A percentile compares a stretch with the other conserved stretches of the same genome.
Conservation (phyloP, 2,113 vertebrate species). For the Chelonoidis abingdonii region DNA sequence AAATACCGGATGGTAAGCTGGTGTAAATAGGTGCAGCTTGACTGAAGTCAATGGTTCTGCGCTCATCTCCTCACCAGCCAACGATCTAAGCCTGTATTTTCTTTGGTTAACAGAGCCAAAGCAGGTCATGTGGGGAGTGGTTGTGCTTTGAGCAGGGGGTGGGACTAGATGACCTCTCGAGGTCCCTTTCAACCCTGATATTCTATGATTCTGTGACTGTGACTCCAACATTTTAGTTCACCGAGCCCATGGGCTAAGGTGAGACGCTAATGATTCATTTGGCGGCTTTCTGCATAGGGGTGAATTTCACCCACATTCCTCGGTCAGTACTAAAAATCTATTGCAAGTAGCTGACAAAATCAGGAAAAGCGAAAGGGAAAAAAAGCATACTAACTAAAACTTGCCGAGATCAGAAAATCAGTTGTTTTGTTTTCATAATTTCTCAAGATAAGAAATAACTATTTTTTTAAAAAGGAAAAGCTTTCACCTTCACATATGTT, state of each 20-base stretch:
- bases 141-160: no score
- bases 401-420: not conserved
- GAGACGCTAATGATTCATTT: accelerated
- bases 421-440: not conserved
- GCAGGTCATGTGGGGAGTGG: not conserved
- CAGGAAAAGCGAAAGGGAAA: not conserved
- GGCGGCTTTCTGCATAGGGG: not conserved
- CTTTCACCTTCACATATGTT: conserved; percentile 61
- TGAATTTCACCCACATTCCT: not conserved
- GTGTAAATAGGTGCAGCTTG: not conserved
- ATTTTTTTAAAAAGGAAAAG: not conserved
- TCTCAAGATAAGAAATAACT: conserved; percentile 18
- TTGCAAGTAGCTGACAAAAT: not conserved
- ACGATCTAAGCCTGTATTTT: not conserved
- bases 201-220: no score
- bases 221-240: not conserved
- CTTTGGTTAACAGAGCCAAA: not conserved
- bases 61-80: not conserved
- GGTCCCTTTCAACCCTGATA: no score
- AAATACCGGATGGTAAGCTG: not conserved
- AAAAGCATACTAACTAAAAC: not conserved
- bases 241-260: not conserved
- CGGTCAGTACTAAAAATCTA: not conserved
- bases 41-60: not conserved
- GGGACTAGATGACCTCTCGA: no score